Evolutionary conservation across 2,797 vertebrate genomes (phyloP).

Genomic region (Aldrovandia affinis): DNA sequence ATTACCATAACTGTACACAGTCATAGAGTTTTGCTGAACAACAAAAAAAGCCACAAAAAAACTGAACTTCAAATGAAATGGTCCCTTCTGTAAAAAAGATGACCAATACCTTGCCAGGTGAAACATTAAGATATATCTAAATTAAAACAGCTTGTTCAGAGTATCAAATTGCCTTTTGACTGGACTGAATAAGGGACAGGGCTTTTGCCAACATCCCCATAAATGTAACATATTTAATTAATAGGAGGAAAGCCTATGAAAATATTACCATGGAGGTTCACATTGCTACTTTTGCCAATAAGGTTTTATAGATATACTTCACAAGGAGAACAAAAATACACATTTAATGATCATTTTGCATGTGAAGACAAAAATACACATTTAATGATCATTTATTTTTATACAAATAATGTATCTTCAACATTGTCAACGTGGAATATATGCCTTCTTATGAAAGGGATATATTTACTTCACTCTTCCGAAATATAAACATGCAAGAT

Average conservation of each 20-base stretch:
- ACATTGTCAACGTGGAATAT: background rate
- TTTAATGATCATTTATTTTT: background rate
- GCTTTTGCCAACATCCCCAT: background rate
- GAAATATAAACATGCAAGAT: background rate
- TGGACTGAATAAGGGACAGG: background rate
- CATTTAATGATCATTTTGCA: background rate
- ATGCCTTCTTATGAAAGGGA: background rate
- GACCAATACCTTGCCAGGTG: background rate
- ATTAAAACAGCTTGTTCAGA: background rate
- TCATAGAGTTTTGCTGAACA: background rate
- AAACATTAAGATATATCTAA: background rate
- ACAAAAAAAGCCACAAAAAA: background rate
- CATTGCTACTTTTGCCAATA: background rate
- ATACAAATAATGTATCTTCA: background rate
- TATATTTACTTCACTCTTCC: background rate
- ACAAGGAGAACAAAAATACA: background rate
- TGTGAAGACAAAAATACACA: background rate
- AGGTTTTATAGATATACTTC: background rate
- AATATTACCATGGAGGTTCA: background rate
- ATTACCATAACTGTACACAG: background rate
- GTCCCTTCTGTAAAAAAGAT: background rate
- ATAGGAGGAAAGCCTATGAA: background rate
- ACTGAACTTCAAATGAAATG: background rate
- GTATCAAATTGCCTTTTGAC: background rate
- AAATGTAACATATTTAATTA: background rate